These are phyloP conservation scores for Acronicta leporina DNA, from an alignment of 2,888 invertebrate species.

Conservation along the genomic window DNA sequence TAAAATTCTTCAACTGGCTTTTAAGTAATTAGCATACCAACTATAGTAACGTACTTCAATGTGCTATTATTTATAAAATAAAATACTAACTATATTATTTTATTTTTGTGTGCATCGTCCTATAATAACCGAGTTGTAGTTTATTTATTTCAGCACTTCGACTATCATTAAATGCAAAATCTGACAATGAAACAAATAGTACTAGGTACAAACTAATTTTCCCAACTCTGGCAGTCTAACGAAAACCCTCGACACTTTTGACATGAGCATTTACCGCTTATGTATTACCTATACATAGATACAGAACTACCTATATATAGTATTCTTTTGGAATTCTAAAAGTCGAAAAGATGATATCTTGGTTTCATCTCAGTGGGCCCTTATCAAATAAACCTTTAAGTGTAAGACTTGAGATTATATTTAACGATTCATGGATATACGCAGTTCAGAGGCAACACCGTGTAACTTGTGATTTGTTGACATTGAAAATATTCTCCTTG, in stretches of 20 bases:
- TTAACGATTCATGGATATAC: slow-evolving; percentile 8
- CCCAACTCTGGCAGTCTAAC: slow-evolving; percentile 25
- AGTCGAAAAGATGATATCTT: slow-evolving; percentile 36
- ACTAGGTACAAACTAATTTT: slow-evolving; percentile 32
- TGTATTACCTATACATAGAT: slow-evolving; percentile 11
- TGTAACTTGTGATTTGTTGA: slow-evolving; percentile 32
- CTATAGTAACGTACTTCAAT: slow-evolving; percentile 1
- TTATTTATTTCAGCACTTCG: too few relatives aligned
- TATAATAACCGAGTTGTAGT: not conserved
- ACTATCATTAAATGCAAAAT: not conserved
- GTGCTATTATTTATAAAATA: not conserved
- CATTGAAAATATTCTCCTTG: slow-evolving; percentile 22
- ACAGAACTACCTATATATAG: slow-evolving; percentile 9
- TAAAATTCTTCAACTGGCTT: slow-evolving; percentile 36
- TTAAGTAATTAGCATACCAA: slow-evolving; percentile 36
- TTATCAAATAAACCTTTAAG: slow-evolving; percentile 36
- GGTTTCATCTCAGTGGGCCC: slow-evolving; percentile 25
- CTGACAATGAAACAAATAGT: slow-evolving; percentile 23
- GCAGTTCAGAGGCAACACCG: slow-evolving; percentile 10
- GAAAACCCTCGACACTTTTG: slow-evolving; percentile 41
- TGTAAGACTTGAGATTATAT: slow-evolving; percentile 12
- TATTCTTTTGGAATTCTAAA: slow-evolving; percentile 41
- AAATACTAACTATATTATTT: not conserved
- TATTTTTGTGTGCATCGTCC: not conserved
- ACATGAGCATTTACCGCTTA: slow-evolving; percentile 39